Conservation (phyloP, 2,113 vertebrate genomes). For the Acinonyx jubatus region DNA sequence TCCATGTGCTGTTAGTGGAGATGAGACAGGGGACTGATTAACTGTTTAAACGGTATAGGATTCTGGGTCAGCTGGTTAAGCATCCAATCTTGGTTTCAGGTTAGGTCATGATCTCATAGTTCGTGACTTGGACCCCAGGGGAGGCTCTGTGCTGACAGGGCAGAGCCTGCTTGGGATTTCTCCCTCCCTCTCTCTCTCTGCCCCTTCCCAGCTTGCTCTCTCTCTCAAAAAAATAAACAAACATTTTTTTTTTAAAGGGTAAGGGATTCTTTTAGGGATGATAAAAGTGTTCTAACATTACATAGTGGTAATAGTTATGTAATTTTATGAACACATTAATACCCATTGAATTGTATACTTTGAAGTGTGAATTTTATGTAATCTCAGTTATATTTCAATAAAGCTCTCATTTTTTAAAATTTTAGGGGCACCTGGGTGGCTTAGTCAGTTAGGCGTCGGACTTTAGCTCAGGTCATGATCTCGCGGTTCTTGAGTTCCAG, state of each 20-base stretch:
- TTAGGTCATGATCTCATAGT: no score
- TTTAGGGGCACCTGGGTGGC: no score
- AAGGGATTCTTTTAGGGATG: neutral
- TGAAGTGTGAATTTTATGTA: slow-evolving; percentile 2
- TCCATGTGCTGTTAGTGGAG: neutral
- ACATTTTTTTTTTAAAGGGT: neutral
- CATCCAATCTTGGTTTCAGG: no score
- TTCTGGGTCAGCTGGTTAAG: neutral
- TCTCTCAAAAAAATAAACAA: no score
- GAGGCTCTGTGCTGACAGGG: no score
- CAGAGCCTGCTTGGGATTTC: no score
- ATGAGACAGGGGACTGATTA: neutral
- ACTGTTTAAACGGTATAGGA: neutral
- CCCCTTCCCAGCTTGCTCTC: no score
- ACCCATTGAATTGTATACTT: neutral
- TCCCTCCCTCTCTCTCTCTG: no score
- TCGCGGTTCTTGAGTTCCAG: no score
- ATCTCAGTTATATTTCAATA: neutral
- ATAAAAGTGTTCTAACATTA: neutral
- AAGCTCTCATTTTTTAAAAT: neutral
- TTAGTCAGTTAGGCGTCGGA: no score
- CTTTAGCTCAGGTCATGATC: no score
- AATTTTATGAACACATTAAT: neutral
- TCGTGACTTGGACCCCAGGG: no score
- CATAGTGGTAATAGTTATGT: neutral